phyloP scores from a whole-genome alignment of 2,113 vertebrate genomes.

The Notothenia coriiceps region DNA sequence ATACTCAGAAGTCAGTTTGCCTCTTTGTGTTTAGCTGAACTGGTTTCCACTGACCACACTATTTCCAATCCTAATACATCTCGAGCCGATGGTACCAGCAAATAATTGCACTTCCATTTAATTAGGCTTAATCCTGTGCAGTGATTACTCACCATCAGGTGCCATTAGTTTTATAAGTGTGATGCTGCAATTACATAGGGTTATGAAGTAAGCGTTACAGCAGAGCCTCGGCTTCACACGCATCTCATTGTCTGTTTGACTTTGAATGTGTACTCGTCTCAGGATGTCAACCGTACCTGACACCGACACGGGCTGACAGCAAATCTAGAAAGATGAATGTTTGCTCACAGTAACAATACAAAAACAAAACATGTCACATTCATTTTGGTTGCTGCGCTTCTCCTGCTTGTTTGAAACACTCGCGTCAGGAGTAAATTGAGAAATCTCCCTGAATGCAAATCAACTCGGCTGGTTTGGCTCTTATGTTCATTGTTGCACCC shows the following conservation, averaged over 20 bases:
- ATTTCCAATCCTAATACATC: slow-evolving; percentile 30
- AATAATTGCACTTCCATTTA: slow-evolving; percentile 17
- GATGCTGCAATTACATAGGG: neutral
- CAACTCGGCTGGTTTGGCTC: neutral
- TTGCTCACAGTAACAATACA: neutral
- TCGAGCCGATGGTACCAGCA: neutral
- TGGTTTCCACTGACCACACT: slow-evolving; percentile 20
- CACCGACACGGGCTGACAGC: slow-evolving; percentile 38
- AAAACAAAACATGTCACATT: slow-evolving; percentile 33
- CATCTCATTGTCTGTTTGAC: slow-evolving; percentile 16
- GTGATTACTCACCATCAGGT: slow-evolving; percentile 40
- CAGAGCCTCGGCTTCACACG: neutral
- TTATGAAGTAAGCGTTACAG: neutral
- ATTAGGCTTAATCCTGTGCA: slow-evolving; percentile 12
- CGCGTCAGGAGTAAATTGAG: slow-evolving; percentile 47
- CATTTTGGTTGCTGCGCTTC: slow-evolving; percentile 22
- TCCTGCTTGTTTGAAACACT: slow-evolving; percentile 26
- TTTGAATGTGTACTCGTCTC: slow-evolving; percentile 38
- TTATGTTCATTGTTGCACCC: neutral
- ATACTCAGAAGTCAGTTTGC: neutral
- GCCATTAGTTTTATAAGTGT: neutral
- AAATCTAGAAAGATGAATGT: neutral
- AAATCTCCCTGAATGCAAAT: slow-evolving; percentile 38
- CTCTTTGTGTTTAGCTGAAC: neutral
- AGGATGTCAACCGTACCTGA: slow-evolving; percentile 24